Conservation (phyloP, 2,113 vertebrate species). For the Climacteris rufus region DNA sequence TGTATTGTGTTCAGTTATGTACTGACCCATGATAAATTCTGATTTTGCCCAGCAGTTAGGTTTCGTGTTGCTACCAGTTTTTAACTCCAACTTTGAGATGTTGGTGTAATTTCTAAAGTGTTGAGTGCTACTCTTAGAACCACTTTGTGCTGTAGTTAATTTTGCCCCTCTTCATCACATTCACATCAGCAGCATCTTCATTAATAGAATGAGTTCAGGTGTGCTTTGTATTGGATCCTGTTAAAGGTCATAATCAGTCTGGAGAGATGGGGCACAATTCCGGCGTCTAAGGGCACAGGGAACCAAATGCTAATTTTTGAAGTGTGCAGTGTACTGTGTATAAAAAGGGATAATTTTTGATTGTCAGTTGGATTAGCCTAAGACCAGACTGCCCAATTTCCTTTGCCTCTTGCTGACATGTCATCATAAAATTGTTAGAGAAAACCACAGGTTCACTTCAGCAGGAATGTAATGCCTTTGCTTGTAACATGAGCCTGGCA, state of each 20-base stretch:
- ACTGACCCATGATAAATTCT: background rate
- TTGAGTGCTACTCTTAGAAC: background rate
- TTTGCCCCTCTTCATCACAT: background rate
- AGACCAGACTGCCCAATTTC: background rate
- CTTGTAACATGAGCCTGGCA: background rate
- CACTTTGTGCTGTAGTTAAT: background rate
- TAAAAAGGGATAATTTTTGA: background rate
- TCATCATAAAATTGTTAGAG: background rate
- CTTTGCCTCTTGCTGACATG: background rate
- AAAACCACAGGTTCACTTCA: background rate
- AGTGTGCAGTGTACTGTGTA: background rate
- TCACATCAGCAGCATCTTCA: background rate
- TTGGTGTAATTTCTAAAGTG: background rate
- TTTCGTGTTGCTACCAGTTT: background rate
- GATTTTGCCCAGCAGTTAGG: background rate
- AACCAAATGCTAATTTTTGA: background rate
- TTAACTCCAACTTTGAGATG: background rate
- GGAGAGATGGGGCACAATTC: background rate
- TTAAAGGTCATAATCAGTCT: background rate
- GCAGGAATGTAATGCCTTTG: background rate
- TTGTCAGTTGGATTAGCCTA: background rate
- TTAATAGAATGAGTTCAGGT: background rate
- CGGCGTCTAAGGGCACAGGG: background rate
- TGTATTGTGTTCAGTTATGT: accelerated
- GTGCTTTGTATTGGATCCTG: background rate